These are phyloP conservation scores for Metopolophium dirhodum DNA, from an alignment of 1,140 invertebrate genomes.

Conservation along the genomic window DNA sequence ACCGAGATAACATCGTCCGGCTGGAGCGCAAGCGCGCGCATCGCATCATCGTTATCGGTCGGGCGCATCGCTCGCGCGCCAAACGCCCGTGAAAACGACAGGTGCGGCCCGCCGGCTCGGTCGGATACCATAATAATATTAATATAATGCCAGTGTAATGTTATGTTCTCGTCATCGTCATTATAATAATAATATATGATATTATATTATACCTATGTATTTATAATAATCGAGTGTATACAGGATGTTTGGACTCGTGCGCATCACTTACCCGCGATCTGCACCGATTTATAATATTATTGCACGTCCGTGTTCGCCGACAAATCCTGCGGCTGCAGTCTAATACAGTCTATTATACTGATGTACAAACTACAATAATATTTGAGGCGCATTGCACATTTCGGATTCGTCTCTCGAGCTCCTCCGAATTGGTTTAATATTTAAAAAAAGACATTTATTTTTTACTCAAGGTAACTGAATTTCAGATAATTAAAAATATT, in stretches of 20 bases:
- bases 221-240: neutral
- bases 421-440: too few relatives aligned
- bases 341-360: too few relatives aligned
- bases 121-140: constrained; percentile 19
- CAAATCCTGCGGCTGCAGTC: too few relatives aligned
- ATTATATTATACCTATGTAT: neutral
- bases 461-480: too few relatives aligned
- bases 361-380: too few relatives aligned
- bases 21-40: neutral
- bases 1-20: constrained; percentile 23
- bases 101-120: constrained; percentile 3
- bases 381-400: too few relatives aligned
- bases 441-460: too few relatives aligned
- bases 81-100: constrained; percentile 37
- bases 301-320: neutral
- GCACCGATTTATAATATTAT: too few relatives aligned
- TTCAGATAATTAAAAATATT: too few relatives aligned
- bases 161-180: neutral
- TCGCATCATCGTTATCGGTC: constrained; percentile 16
- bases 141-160: neutral
- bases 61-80: neutral
- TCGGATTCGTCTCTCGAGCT: too few relatives aligned
- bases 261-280: too few relatives aligned
- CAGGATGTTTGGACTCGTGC: neutral
- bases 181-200: neutral